Evolutionary conservation across 2,888 invertebrate species (phyloP).

Genomic region (Mycalesis mineus): DNA sequence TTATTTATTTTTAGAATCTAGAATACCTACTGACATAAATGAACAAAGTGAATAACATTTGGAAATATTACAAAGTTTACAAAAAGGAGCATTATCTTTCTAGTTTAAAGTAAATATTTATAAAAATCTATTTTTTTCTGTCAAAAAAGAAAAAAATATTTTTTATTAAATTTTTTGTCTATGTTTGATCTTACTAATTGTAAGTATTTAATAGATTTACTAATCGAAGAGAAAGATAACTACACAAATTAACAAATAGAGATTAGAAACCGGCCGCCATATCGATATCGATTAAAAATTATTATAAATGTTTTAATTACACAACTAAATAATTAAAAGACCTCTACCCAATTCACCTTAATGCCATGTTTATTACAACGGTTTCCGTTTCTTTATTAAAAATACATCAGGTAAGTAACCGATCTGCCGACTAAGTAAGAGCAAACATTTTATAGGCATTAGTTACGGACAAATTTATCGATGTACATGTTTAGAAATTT

Average conservation of each 20-base stretch:
- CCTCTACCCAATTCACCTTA: not conserved
- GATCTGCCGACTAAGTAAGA: not conserved
- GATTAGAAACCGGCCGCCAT: not conserved
- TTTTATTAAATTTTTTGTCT: too few relatives aligned
- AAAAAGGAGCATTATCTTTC: too few relatives aligned
- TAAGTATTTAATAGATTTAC: too few relatives aligned
- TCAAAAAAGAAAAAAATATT: too few relatives aligned
- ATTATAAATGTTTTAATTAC: conserved; percentile 4
- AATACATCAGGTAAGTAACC: not conserved
- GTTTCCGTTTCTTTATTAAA: conserved; percentile 3
- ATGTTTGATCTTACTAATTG: too few relatives aligned
- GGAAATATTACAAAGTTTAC: too few relatives aligned
- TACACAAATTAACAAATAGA: not conserved
- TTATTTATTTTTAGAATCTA: too few relatives aligned
- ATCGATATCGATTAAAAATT: not conserved
- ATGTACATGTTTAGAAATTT: not conserved
- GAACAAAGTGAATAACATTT: too few relatives aligned
- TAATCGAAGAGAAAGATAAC: not conserved
- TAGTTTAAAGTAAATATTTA: too few relatives aligned
- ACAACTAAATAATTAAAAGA: not conserved
- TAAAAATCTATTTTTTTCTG: too few relatives aligned
- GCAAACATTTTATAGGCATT: not conserved
- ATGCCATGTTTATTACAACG: not conserved
- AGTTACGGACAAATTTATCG: not conserved
- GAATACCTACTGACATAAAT: too few relatives aligned